Evolutionary conservation across 2,888 invertebrate genomes (phyloP), one percentile per base, ranked within the genome.

Genomic region (Beris chalybata): DNA sequence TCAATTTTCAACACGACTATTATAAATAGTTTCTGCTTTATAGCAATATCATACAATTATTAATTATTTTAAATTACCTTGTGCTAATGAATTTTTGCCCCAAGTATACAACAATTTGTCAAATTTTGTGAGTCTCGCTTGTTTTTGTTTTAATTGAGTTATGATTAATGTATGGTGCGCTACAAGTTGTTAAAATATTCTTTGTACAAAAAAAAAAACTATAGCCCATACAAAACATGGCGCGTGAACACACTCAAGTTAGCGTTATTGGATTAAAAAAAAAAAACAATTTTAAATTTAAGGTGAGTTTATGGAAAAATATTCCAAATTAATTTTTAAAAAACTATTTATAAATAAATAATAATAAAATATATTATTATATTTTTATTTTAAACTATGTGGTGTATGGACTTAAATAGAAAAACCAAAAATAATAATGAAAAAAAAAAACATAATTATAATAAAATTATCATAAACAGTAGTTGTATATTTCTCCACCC

Each of bases 401-500:
- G 32, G 31, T 61, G 61, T 59, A 58, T 50, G 61, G 61, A 61
- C 61, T 52, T 48, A 22, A 11, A 50, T 29, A 55, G 30, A 59
- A 67, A 61, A 50, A 61, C 45, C 45, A 65, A 65, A 61, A 52
- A 38, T 30, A 31, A 48, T 22, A 22, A 22, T 22, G 22, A 57
- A 58, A 22, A 57, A 64, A 57, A 50, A 13, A 64, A 53, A 55
- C 44, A 31, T 48, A 31, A 67, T 53, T 52, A 64, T 45, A 52
- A 63, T 57, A 55, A 48, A 55, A 32, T 56, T 32, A 66, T 45
- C 32, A 61, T 30, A 61, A 47, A 53, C 64, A 54, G 65, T 31
- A 64, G 50, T 70, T 70, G 72, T 73, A 75, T 74, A 75, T 77
- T 78, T 77, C 80, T 80, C 79, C 79, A 80, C 79, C 79, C 80